Conservation (phyloP, 2,888 invertebrate species). For the Tridacna crocea region DNA sequence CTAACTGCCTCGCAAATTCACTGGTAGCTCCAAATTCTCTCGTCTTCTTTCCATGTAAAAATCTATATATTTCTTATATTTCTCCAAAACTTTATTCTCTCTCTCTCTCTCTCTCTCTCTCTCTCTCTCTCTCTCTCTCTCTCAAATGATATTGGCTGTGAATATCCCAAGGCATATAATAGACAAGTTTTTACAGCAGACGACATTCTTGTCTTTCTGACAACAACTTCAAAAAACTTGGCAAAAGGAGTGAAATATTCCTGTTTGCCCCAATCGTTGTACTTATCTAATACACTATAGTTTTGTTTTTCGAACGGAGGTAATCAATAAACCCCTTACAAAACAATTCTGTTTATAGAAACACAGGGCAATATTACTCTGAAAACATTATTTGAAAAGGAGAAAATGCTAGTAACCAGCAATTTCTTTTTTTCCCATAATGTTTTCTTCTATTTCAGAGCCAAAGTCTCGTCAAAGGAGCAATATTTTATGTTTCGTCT, state of each 20-base stretch:
- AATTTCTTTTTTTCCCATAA: not conserved
- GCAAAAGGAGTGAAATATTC: too few species aligned
- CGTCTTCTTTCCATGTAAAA: not conserved
- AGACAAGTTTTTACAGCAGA: too few species aligned
- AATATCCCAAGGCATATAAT: too few species aligned
- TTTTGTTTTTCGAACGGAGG: too few species aligned
- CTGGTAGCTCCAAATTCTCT: not conserved
- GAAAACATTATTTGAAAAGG: not conserved
- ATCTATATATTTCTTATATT: not conserved
- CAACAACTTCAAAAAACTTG: too few species aligned
- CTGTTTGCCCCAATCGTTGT: too few species aligned
- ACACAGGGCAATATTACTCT: too few species aligned
- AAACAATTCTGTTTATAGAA: too few species aligned
- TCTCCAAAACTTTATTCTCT: not conserved
- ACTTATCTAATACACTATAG: too few species aligned
- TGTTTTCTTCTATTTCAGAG: not conserved
- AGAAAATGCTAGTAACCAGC: not conserved
- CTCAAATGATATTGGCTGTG: not conserved
- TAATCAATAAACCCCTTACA: too few species aligned
- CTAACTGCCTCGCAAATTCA: not conserved
- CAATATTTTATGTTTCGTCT: not conserved
- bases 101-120: slow-evolving; percentile 5
- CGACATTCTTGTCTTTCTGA: too few species aligned
- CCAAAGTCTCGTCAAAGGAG: not conserved
- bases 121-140: not conserved